phyloP scores from a whole-genome alignment of 2,113 vertebrate genomes.

The Pangasianodon gigas region DNA sequence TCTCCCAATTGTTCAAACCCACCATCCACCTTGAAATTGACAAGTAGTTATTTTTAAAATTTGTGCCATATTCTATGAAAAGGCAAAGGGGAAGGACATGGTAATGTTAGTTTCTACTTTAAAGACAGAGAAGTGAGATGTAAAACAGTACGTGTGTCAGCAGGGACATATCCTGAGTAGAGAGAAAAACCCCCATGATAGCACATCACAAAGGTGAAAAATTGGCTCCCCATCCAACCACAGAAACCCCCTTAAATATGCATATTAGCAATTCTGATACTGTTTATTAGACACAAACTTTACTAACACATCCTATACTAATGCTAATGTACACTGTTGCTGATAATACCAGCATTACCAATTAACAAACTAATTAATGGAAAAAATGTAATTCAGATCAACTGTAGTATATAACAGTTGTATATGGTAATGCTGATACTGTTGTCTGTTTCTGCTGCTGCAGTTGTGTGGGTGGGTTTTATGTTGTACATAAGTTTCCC shows the following conservation, averaged over 20 bases:
- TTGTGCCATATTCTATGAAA: slow-evolving; percentile 30
- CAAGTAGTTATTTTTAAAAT: slow-evolving; percentile 31
- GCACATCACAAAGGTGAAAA: slow-evolving; percentile 68
- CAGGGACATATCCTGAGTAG: slow-evolving; percentile 59
- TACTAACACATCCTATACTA: neutral
- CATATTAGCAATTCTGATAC: neutral
- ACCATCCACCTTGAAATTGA: slow-evolving; percentile 24
- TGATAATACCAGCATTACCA: neutral
- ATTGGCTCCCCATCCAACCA: slow-evolving; percentile 49
- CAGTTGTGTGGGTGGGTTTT: slow-evolving; percentile 7
- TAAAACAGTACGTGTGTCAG: slow-evolving; percentile 8
- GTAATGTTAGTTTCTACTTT: neutral
- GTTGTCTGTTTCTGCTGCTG: neutral
- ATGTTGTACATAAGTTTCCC: slow-evolving; percentile 10
- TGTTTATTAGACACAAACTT: neutral
- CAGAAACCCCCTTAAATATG: neutral
- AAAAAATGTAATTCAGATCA: neutral
- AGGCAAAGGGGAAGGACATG: slow-evolving; percentile 6
- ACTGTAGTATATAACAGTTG: neutral
- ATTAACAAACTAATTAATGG: neutral
- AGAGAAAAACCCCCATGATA: slow-evolving; percentile 65
- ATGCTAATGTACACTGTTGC: neutral
- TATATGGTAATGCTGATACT: neutral
- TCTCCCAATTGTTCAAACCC: slow-evolving; percentile 16
- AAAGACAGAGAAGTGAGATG: neutral